A percentile compares a stretch with the other conserved stretches of the same genome.
Conservation (phyloP, 2,888 invertebrate species). For the Sinhomidia bicolor region DNA sequence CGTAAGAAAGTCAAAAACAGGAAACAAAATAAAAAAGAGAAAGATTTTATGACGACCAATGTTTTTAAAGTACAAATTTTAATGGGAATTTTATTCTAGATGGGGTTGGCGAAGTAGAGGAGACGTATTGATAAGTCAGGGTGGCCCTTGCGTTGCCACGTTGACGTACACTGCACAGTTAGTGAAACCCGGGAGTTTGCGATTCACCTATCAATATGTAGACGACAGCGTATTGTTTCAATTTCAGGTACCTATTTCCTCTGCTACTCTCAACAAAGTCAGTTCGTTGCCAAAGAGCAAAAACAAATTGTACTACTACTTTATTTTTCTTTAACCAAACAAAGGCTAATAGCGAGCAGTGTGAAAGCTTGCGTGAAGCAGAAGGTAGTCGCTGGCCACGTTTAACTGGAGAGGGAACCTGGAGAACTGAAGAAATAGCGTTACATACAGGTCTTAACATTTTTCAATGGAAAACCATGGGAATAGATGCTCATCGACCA, state of each 20-base stretch:
- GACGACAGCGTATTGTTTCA: slow-evolving; percentile 83
- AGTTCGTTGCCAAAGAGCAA: background rate
- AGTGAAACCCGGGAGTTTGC: slow-evolving; percentile 83
- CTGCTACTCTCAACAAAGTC: background rate
- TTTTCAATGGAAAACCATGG: slow-evolving; percentile 84
- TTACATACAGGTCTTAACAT: slow-evolving; percentile 84
- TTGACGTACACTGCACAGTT: slow-evolving; percentile 84
- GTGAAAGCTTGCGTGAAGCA: slow-evolving; percentile 82
- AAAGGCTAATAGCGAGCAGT: slow-evolving; percentile 84
- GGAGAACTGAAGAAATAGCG: slow-evolving; percentile 82
- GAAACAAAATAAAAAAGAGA: background rate
- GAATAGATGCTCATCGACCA: slow-evolving; percentile 81
- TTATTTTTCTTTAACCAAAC: background rate
- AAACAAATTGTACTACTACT: background rate
- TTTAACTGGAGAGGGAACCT: slow-evolving; percentile 82
- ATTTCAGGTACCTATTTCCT: slow-evolving; percentile 82
- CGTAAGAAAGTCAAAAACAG: background rate
- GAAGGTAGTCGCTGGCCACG: slow-evolving; percentile 82
- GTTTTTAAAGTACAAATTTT: background rate
- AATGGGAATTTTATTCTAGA: slow-evolving; percentile 79
- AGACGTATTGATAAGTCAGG: slow-evolving; percentile 83
- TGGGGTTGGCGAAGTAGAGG: slow-evolving; percentile 83
- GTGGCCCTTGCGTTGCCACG: slow-evolving; percentile 83
- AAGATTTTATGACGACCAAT: background rate
- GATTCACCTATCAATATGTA: slow-evolving; percentile 84